Base-by-base conservation (phyloP, 1,140 invertebrate genomes). In the Diplogasteroides magnus region DNA sequence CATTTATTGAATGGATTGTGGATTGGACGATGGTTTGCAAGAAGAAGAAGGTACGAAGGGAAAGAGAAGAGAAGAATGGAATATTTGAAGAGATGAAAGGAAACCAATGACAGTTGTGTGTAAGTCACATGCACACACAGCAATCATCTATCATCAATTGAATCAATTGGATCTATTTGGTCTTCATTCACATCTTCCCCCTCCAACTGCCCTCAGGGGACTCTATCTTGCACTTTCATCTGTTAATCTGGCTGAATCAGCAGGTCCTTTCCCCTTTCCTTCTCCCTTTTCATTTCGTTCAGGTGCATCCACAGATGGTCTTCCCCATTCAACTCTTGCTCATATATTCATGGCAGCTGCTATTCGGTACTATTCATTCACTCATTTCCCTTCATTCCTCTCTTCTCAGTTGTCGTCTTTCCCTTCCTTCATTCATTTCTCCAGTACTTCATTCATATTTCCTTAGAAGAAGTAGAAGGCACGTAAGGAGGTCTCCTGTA, bases 321-420 rank as follows among this genome's bases (percentile, higher is more conserved):
- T 82, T 26, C 67, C 80, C 13, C 76, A 80, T 57, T 62, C 55
- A 19, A 59, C 69, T 2, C 77, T 77, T 31, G 80, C 79, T 31
- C 76, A 82, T 55, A 82, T 82, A 59, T 83, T 83, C 67, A 71
- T 82, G 11, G 63, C 71, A 48, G 81, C 81, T 15, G 79, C 81
- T 11, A 28, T 82, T 19, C 29, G 31, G 64, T 67, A 67, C 2
- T 11, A 64, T 27, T 23, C 62, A 11, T 37, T 23, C n/a, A n/a
- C n/a, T n/a, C n/a, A n/a, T n/a, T n/a, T n/a, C n/a, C n/a, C n/a
- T n/a, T n/a, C n/a, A n/a, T n/a, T n/a, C n/a, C n/a, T n/a, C n/a
- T 48, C 19, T 48, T 11, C 19, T n/a, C 62, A 25, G 62, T 31
- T 27, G 28, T 11, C 62, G 62, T n/a, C 14, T 37, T n/a, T 3